Base-by-base conservation (phyloP, 2,888 invertebrate genomes). In the Cryptocephalus primarius region DNA sequence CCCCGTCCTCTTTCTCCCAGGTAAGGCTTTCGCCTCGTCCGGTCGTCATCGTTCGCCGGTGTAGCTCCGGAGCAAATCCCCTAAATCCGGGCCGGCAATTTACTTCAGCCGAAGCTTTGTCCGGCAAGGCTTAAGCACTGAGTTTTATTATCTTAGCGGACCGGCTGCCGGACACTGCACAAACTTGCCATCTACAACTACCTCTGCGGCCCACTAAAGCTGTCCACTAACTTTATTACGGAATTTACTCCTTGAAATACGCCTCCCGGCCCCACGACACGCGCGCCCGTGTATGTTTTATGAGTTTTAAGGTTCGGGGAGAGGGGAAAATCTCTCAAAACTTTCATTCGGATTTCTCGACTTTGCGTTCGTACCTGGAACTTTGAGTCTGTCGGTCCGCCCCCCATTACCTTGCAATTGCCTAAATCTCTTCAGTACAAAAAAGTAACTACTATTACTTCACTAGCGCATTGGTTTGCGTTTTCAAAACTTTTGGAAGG, bases 61-160 rank as follows among this genome's bases (percentile, higher is more conserved):
- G 59, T 55, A 65, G 64, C 67, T 66, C 65, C 67, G 65, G 67
- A 66, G 68, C 69, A 69, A 70, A 70, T 70, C 70, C 70, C 58
- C 55, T 62, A 69, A 70, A 70, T 69, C 70, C 69, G 53, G 59
- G 63, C 62, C 66, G 64, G 70, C 69, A 69, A 70, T 69, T 70
- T 70, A 69, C 68, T 67, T 69, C 67, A 68, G 68, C 68, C 68
- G 54, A 54, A 61, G 63, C 65, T 65, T 65, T 65, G 65, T 68
- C 64, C 66, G 60, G 63, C 60, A 59, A 53, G 63, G 66, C 67
- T 68, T 67, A 68, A 65, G 66, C 62, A 62, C 66, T 69, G 67
- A 69, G 69, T 69, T 70, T 70, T 70, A 70, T 70, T 70, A 69
- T 69, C 68, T 70, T 60, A 58, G 60, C 55, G 60, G 60, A 54